Conservation (phyloP, 2,797 vertebrate genomes). For the Siniperca undulata region DNA sequence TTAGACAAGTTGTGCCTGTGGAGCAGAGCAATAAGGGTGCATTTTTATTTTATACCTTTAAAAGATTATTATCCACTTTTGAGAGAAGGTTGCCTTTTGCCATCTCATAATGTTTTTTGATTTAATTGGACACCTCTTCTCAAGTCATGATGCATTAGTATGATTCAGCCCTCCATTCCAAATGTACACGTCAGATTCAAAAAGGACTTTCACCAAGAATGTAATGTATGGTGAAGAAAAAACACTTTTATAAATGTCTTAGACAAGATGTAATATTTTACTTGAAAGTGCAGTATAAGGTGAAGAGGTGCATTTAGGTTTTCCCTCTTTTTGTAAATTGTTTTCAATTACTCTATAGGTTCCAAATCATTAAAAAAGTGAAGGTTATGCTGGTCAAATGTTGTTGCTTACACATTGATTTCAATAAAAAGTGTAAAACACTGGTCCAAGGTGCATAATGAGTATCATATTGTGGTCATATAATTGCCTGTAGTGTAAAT, state of each 20-base stretch:
- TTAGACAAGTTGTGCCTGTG: conserved; percentile 13
- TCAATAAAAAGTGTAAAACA: background rate
- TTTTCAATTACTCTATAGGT: background rate
- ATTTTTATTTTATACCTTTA: background rate
- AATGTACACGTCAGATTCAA: background rate
- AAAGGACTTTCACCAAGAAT: background rate
- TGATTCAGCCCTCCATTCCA: background rate
- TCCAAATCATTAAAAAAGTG: background rate
- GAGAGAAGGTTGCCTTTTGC: background rate
- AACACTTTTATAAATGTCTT: background rate
- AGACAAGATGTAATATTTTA: conserved; percentile 5
- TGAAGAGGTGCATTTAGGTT: background rate
- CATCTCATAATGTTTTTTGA: conserved; percentile 1
- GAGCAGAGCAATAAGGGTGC: background rate
- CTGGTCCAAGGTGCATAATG: too few species aligned
- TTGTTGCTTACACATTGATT: background rate
- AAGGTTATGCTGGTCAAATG: background rate
- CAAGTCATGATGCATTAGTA: conserved; percentile 9
- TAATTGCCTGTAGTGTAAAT: background rate
- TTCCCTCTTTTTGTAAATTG: background rate
- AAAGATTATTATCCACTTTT: conserved; percentile 1
- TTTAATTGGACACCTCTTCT: background rate
- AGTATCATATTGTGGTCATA: too few species aligned
- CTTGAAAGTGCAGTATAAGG: background rate
- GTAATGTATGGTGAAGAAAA: background rate